Conservation (phyloP, 2,797 vertebrate species). For the Glossophaga mutica region DNA sequence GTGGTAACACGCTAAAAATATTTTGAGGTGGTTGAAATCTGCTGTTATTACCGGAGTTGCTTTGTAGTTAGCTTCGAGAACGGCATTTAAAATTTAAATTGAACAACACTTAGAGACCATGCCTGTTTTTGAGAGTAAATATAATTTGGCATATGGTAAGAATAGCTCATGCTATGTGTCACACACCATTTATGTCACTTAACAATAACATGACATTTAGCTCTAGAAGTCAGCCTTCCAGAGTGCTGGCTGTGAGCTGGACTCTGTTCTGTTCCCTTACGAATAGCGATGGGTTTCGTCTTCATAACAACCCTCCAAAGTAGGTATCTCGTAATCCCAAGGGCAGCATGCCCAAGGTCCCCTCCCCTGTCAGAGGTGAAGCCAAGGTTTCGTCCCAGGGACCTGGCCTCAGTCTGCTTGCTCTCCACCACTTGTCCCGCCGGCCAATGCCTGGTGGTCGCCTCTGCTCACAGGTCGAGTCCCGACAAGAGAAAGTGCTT, state of each 20-base stretch:
- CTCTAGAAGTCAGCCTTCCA: neutral
- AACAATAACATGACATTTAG: neutral
- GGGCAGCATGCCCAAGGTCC: neutral
- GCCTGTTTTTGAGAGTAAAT: neutral
- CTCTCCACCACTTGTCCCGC: neutral
- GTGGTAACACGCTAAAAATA: neutral
- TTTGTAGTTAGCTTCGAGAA: neutral
- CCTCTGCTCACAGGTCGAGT: neutral
- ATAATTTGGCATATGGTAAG: neutral
- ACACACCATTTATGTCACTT: neutral
- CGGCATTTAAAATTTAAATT: neutral
- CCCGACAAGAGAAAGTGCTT: neutral
- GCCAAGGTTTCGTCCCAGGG: neutral
- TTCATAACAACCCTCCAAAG: neutral
- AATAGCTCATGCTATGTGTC: neutral
- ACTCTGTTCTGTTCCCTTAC: neutral
- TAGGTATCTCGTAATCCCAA: neutral
- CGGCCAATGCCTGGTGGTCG: neutral
- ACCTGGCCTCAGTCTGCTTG: neutral
- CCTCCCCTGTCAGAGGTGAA: neutral
- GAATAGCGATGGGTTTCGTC: neutral
- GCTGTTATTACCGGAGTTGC: neutral
- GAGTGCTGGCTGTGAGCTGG: neutral
- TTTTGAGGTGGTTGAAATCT: neutral
- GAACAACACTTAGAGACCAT: neutral